Conservation (phyloP, 1,140 invertebrate species). For the Micrasema minimum region DNA sequence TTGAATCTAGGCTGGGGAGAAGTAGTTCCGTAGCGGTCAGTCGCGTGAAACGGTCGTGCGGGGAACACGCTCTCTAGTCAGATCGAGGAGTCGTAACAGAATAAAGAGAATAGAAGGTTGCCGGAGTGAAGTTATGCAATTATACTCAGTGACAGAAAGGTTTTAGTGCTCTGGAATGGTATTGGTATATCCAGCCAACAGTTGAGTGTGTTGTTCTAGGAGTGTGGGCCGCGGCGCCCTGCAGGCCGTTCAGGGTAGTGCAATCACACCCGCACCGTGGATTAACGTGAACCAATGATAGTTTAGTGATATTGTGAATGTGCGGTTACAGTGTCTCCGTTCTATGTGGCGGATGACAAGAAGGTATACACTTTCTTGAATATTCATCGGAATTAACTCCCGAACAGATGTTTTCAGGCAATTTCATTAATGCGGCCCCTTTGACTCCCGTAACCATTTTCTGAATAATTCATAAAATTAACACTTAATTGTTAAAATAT, state of each 20-base stretch:
- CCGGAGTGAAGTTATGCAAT: slow-evolving; percentile 39
- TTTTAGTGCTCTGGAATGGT: slow-evolving; percentile 28
- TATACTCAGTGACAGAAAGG: slow-evolving; percentile 33
- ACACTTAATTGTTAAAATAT: neutral
- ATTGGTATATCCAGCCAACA: slow-evolving; percentile 17
- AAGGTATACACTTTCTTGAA: slow-evolving; percentile 19
- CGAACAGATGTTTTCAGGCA: slow-evolving; percentile 5
- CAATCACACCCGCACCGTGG: neutral
- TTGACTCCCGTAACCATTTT: neutral
- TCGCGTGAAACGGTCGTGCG: slow-evolving; percentile 38
- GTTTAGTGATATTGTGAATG: slow-evolving; percentile 38
- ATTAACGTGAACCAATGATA: slow-evolving; percentile 42
- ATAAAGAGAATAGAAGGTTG: neutral
- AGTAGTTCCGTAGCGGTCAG: slow-evolving; percentile 34
- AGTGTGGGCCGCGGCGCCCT: neutral
- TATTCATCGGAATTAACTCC: neutral
- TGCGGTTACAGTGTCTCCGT: slow-evolving; percentile 29
- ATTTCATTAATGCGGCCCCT: neutral
- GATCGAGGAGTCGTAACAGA: neutral
- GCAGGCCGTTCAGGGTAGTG: slow-evolving; percentile 20
- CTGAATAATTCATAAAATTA: slow-evolving; percentile 4
- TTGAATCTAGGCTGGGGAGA: neutral
- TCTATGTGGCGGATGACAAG: slow-evolving; percentile 38
- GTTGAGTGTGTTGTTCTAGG: slow-evolving; percentile 14
- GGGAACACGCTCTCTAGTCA: slow-evolving; percentile 18